phyloP scores from a whole-genome alignment of 2,888 invertebrate genomes.

The Andrena praecox region DNA sequence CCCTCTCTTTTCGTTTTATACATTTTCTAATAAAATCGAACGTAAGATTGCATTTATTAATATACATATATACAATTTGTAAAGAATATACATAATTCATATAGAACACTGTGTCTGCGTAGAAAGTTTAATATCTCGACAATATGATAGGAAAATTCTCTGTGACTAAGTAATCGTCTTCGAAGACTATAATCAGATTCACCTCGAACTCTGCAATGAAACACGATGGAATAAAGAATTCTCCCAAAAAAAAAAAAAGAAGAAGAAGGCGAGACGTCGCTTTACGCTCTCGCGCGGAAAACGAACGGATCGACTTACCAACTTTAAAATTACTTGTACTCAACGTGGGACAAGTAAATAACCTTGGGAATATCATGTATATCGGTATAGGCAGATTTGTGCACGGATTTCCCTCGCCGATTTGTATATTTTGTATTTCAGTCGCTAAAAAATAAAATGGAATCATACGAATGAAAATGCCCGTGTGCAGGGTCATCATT shows the following conservation, averaged over 20 bases:
- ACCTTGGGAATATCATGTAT: slow-evolving; percentile 97
- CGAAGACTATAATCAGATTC: slow-evolving; percentile 96
- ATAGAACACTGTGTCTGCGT: slow-evolving; percentile 46
- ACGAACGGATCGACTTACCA: slow-evolving; percentile 87
- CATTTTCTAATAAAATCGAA: slow-evolving; percentile 30
- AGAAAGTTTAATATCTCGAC: slow-evolving; percentile 84
- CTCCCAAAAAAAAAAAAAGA: slow-evolving; percentile 2
- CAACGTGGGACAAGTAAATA: slow-evolving; percentile 97
- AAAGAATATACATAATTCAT: slow-evolving; percentile 52
- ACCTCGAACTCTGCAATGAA: slow-evolving; percentile 95
- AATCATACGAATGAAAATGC: not conserved
- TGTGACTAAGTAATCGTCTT: slow-evolving; percentile 96
- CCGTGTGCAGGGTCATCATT: not conserved
- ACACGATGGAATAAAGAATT: slow-evolving; percentile 28
- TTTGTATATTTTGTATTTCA: slow-evolving; percentile 99
- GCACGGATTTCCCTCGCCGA: slow-evolving; percentile 96
- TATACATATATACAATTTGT: slow-evolving; percentile 48
- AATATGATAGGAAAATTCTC: slow-evolving; percentile 95
- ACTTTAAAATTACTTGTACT: slow-evolving; percentile 97
- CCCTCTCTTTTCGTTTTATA: slow-evolving; percentile 31
- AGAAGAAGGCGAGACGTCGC: slow-evolving; percentile 10
- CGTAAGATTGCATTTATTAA: slow-evolving; percentile 45
- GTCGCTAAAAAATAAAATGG: slow-evolving; percentile 88
- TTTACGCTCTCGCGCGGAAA: slow-evolving; percentile 37
- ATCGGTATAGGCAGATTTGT: slow-evolving; percentile 94